These are phyloP conservation scores for Procapra przewalskii DNA, from an alignment of 2,113 vertebrate species.

Conservation along the genomic window DNA sequence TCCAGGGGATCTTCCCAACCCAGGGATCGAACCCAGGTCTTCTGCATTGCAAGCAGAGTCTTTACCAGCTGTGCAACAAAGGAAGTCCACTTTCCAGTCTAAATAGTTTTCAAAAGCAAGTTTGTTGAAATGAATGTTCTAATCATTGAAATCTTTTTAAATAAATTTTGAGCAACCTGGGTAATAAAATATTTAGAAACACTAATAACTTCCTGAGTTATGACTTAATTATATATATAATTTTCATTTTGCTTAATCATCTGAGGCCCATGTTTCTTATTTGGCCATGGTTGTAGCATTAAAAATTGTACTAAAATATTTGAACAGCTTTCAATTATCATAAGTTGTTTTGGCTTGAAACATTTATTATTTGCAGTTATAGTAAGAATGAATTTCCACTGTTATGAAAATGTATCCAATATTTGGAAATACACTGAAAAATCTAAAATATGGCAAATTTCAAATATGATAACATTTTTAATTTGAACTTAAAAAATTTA, in stretches of 20 bases:
- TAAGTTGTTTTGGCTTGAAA: background rate
- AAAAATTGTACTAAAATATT: background rate
- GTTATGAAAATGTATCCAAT: background rate
- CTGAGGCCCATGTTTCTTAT: background rate
- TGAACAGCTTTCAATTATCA: background rate
- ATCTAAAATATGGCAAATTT: background rate
- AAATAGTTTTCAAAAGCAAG: background rate
- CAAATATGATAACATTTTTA: background rate
- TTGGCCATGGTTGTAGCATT: background rate
- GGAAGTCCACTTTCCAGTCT: background rate
- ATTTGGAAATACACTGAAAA: background rate
- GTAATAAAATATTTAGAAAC: background rate
- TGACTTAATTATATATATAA: background rate
- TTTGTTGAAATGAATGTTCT: background rate
- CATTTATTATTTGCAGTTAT: background rate
- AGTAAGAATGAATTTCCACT: background rate
- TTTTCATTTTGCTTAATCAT: background rate
- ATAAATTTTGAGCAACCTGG: background rate
- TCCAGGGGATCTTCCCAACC: background rate
- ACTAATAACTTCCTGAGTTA: background rate
- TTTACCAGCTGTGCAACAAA: background rate
- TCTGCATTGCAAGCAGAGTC: background rate
- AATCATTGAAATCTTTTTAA: background rate
- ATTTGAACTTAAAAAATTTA: background rate
- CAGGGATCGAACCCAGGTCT: background rate